A percentile compares a stretch with the other conserved stretches of the same genome.
Conservation (phyloP, 2,797 vertebrate genomes). For the Mormyrops boulengeri region DNA sequence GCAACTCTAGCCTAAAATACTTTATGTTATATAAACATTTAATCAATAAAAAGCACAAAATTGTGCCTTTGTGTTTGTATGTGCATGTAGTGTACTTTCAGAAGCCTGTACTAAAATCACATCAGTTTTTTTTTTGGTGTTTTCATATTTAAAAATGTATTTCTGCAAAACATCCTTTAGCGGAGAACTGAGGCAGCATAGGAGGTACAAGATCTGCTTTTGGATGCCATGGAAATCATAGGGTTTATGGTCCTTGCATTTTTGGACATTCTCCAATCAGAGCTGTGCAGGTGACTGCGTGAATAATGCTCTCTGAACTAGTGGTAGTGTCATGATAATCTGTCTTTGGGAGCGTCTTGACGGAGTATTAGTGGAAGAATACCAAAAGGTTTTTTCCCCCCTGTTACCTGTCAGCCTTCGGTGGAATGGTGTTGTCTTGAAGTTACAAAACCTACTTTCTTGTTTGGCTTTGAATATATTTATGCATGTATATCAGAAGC, state of each 20-base stretch:
- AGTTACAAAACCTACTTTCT: background rate
- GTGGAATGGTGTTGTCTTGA: background rate
- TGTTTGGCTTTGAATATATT: background rate
- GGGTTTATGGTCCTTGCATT: background rate
- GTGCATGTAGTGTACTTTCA: background rate
- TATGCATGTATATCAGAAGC: background rate
- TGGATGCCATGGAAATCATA: background rate
- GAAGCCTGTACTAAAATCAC: background rate
- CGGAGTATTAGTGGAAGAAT: background rate
- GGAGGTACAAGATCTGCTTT: background rate
- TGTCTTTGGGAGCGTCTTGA: background rate
- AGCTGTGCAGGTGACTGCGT: background rate
- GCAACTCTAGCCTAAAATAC: background rate
- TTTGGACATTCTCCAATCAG: background rate
- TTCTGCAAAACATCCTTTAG: background rate
- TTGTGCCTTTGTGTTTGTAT: background rate
- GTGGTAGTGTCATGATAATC: background rate
- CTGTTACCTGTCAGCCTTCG: background rate
- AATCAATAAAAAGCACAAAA: background rate
- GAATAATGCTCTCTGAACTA: background rate
- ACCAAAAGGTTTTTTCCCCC: background rate
- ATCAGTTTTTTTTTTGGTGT: background rate
- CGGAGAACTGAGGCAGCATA: background rate
- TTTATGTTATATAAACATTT: background rate
- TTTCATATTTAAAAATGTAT: background rate